These are phyloP conservation scores for Danaus plexippus DNA, from an alignment of 1,140 invertebrate genomes.

Conservation along the genomic window DNA sequence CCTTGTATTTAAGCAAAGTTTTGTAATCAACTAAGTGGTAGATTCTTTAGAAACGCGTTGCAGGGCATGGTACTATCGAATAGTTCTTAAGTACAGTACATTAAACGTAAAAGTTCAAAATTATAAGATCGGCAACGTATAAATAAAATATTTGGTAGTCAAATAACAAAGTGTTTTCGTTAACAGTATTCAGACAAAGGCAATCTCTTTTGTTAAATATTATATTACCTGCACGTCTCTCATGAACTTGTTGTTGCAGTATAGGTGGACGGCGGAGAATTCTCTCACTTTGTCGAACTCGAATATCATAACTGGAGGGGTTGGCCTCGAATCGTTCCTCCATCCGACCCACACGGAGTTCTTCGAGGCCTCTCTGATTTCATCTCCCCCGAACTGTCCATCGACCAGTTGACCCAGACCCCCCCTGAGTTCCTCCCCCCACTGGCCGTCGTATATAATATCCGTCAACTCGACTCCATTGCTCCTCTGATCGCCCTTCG, in stretches of 20 bases:
- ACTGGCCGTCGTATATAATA: constrained; percentile 92
- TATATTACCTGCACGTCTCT: constrained; percentile 81
- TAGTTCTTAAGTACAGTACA: no score
- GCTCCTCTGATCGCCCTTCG: constrained; percentile 86
- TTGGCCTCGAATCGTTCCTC: constrained; percentile 83
- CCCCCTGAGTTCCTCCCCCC: constrained; percentile 79
- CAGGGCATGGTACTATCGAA: no score
- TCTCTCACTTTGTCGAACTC: constrained; percentile 91
- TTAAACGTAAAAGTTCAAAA: no score
- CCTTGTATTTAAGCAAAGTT: no score
- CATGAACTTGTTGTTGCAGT: constrained; percentile 86
- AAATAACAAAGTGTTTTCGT: no score
- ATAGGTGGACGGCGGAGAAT: constrained; percentile 87
- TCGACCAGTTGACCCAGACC: constrained; percentile 95
- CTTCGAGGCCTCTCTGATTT: constrained; percentile 79
- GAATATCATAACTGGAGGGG: constrained; percentile 84
- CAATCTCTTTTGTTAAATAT: no score
- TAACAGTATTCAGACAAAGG: no score
- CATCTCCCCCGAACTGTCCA: constrained; percentile 72
- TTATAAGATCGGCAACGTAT: no score
- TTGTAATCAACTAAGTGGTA: no score
- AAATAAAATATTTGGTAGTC: no score
- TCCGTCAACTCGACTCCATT: constrained; percentile 90
- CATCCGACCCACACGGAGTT: constrained; percentile 89
- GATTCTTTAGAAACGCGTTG: no score